Evolutionary conservation across 2,113 vertebrate species (phyloP).

Genomic region (cattle (Bos taurus)): DNA sequence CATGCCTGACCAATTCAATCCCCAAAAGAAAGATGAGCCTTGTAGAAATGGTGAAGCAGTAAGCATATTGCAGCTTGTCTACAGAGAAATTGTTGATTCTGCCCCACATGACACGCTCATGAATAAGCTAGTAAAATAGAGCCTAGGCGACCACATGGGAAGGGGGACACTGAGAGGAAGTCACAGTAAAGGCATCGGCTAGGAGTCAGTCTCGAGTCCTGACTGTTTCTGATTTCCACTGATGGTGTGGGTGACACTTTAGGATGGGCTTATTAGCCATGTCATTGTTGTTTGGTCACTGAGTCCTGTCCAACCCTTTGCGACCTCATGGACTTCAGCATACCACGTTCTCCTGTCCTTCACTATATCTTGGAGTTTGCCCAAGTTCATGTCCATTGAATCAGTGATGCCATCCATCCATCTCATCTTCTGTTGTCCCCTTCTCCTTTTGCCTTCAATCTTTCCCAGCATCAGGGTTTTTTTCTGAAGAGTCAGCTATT

Average conservation of each 20-base stretch:
- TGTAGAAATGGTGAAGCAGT: neutral
- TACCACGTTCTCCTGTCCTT: neutral
- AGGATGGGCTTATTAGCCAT: neutral
- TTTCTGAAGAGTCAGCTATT: neutral
- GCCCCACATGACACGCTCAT: neutral
- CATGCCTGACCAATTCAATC: neutral
- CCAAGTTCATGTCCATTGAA: neutral
- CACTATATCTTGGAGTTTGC: neutral
- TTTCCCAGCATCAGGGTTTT: neutral
- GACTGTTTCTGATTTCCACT: neutral
- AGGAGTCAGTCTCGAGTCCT: neutral
- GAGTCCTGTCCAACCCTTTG: neutral
- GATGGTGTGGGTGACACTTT: neutral
- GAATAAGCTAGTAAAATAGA: neutral
- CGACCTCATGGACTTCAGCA: neutral
- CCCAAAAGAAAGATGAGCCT: neutral
- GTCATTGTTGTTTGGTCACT: neutral
- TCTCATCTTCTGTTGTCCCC: neutral
- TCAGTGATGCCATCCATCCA: neutral
- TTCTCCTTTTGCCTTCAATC: neutral
- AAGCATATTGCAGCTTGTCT: neutral
- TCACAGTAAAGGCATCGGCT: neutral
- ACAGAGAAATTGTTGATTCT: neutral
- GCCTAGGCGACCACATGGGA: neutral
- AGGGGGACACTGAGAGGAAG: neutral